Percentiles rank a stretch among this genome's conserved stretches.
phyloP scores from a whole-genome alignment of 1,140 invertebrate genomes.

The Onthophagus taurus region DNA sequence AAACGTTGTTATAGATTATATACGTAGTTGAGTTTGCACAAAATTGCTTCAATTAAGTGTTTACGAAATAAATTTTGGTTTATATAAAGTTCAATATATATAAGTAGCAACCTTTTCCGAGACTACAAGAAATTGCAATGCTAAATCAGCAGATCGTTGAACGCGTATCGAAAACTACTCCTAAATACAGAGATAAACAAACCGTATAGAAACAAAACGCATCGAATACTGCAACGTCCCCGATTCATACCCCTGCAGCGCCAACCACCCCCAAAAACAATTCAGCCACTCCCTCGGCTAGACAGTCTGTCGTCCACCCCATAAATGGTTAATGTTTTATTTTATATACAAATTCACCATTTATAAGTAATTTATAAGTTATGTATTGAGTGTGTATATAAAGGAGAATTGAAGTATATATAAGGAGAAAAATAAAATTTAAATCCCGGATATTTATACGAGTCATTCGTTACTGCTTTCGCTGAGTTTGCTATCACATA shows the following conservation, averaged over 20 bases:
- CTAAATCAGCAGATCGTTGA: background rate
- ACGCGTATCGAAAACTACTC: background rate
- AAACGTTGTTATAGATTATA: too few relatives aligned
- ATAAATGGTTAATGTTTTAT: constrained; percentile 26
- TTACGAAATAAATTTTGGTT: too few relatives aligned
- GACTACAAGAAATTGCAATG: too few relatives aligned
- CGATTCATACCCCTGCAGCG: background rate
- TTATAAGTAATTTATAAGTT: too few relatives aligned
- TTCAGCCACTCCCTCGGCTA: constrained; percentile 17
- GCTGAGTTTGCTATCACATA: background rate
- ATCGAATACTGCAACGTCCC: constrained; percentile 18
- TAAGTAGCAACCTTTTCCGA: too few relatives aligned
- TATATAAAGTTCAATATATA: too few relatives aligned
- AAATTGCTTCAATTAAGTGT: too few relatives aligned
- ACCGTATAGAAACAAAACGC: constrained; percentile 13
- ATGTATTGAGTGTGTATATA: too few relatives aligned
- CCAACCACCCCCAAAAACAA: constrained; percentile 15
- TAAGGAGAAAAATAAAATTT: constrained; percentile 11
- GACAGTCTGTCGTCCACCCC: constrained; percentile 27
- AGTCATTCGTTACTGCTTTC: background rate
- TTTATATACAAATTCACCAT: too few relatives aligned
- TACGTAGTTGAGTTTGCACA: too few relatives aligned
- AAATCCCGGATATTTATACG: background rate
- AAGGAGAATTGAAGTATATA: too few relatives aligned
- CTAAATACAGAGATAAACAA: constrained; percentile 8